Base-by-base conservation (phyloP, 2,888 invertebrate species). In the Sminthurinus aureus region DNA sequence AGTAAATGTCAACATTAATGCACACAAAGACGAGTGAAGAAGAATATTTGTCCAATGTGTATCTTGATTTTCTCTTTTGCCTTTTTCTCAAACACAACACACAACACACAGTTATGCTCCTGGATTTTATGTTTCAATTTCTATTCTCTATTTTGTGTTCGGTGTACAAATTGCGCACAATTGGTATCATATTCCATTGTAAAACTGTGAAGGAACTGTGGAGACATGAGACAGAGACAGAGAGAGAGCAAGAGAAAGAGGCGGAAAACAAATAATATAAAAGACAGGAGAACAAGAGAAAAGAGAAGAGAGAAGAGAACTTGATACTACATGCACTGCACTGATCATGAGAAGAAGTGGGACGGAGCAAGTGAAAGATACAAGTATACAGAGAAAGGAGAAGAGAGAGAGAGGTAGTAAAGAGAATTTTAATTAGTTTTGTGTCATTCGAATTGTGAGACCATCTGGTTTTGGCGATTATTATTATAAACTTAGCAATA, bases 401-500 rank as follows among this genome's bases (percentile, higher is more conserved):
- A 78, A 26, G n/a, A 74, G 79, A 71, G 18, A 80, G 71, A 80
- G 80, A 83, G 83, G 80, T 67, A 80, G 77, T 79, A 73, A 69
- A 81, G 83, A 85, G 85, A 86, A 86, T 86, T 86, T 86, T 86
- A 86, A 86, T 86, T 86, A 86, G 84, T 84, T 85, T 84, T 85
- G 85, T 86, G 86, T 86, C 86, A 86, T 84, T 86, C 84, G 82
- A 80, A 83, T 83, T 84, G 81, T 74, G 84, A 83, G 79, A 38
- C 85, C 86, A 86, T 86, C 86, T 86, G 86, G 81, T 38, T 84
- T 73, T 71, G 83, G 81, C 84, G 85, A 86, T 85, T 85, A 85
- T 86, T 85, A 84, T 85, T 85, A 86, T 86, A 86, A 86, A 86
- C 85, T 86, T 85, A 83, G 83, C 86, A 86, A 85, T 86, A 84